Conservation (phyloP, 2,797 vertebrate species). For the Austrolebias charrua region DNA sequence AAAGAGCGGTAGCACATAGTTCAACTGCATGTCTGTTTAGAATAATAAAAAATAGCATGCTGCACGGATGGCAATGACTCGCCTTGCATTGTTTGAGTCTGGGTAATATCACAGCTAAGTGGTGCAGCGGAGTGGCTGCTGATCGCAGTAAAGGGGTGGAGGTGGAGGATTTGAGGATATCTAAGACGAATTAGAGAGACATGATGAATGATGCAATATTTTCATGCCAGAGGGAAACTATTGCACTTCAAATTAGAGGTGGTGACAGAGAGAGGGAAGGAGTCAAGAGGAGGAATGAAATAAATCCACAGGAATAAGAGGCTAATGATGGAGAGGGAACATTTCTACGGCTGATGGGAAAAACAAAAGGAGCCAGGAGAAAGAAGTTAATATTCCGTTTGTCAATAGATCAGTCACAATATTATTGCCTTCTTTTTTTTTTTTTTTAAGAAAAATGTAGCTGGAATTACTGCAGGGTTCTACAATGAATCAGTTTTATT, state of each 20-base stretch:
- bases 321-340: constrained; percentile 51
- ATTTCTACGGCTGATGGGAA: constrained; percentile 37
- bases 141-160: constrained; percentile 18
- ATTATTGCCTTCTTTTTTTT: constrained; percentile 12
- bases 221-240: constrained; percentile 81
- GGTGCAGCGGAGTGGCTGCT: constrained; percentile 42
- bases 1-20: constrained; percentile 44
- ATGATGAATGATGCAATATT: constrained; percentile 83
- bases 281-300: constrained; percentile 58
- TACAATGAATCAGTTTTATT: neutral
- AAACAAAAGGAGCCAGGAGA: constrained; percentile 2
- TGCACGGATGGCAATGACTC: constrained; percentile 49
- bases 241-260: constrained; percentile 77
- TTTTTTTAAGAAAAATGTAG: neutral
- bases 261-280: constrained; percentile 63
- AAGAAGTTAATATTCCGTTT: constrained; percentile 30
- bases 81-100: constrained; percentile 50
- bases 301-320: constrained; percentile 62
- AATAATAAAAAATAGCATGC: constrained; percentile 40
- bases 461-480: neutral
- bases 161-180: constrained; percentile 56
- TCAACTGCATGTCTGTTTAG: constrained; percentile 32
- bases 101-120: constrained; percentile 64
- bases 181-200: constrained; percentile 75
- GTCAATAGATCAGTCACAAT: constrained; percentile 32